Evolutionary conservation across 2,888 invertebrate species (phyloP), one percentile per base, ranked within the genome.

Genomic region (Bimastos eiseni): DNA sequence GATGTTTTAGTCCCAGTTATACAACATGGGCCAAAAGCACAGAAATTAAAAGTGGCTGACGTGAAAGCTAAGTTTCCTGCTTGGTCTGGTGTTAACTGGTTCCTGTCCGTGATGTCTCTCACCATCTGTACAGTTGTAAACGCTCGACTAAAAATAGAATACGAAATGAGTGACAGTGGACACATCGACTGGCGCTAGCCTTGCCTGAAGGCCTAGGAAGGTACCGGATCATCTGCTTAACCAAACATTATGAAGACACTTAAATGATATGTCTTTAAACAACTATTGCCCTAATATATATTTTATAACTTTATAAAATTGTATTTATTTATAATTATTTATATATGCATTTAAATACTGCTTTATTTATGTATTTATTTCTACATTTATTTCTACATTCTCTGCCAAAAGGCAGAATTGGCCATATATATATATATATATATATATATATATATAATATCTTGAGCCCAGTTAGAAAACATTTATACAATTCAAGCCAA

Each of bases 71-170:
- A 86, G 86, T 37, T 37, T 91, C 34, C 33, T 89, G 21, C 83
- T 38, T 21, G 91, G 91, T 38, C 89, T 30, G 24, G 37, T 17
- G n/a, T 55, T 38, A 34, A 91, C 37, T 34, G 83, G 21, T 19
- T 91, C 83, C 36, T 88, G 89, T n/a, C 89, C 89, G 89, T 92
- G 92, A 41, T 92, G 90, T 24, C 70, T 88, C n/a, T 83, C 34
- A n/a, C 91, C 91, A 89, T 92, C 91, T 19, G 92, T 91, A 96
- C 97, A 92, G 94, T 96, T 96, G 94, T 98, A 98, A 0, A 98
- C 96, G 91, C 97, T 96, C 93, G 95, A 95, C 95, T 96, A 93
- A 70, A 95, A 94, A 92, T 36, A 86, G 24, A 86, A 36, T 5
- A 86, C 34, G 34, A 21, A 41, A 41, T 41, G 41, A 41, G 34